A percentile compares a stretch with the other conserved stretches of the same genome.
These are phyloP conservation scores for Stichopus horrens DNA, from an alignment of 53 echinoderm and acorn worm genomes.

Conservation along the genomic window DNA sequence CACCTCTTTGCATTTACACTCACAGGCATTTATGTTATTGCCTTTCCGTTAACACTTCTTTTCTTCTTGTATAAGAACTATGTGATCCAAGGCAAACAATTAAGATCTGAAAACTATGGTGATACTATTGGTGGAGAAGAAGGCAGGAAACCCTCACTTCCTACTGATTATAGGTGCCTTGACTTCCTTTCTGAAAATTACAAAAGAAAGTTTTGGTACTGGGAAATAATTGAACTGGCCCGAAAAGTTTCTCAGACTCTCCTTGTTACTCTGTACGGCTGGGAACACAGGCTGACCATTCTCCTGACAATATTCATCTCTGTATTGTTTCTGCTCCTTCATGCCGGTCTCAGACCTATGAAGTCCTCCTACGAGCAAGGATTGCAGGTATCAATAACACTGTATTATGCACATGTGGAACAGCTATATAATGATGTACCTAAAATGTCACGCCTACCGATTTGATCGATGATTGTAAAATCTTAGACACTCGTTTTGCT, in stretches of 20 bases:
- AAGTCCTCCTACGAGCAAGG: not conserved
- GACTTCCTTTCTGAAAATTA: conserved; percentile 26
- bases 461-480: too few species aligned
- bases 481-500: too few species aligned
- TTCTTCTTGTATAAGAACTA: conserved; percentile 37
- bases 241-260: not conserved
- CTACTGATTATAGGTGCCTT: not conserved
- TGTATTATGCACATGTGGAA: too few species aligned
- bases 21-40: conserved; percentile 54
- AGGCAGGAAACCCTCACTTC: not conserved
- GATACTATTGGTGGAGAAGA: not conserved
- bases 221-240: conserved; percentile 21
- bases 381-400: not conserved
- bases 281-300: not conserved
- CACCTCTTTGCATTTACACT: conserved; percentile 53
- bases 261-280: not conserved
- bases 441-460: too few species aligned
- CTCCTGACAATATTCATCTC: not conserved
- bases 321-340: not conserved
- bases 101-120: not conserved
- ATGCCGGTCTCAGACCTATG: conserved; percentile 1
- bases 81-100: not conserved
- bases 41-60: conserved; percentile 52
- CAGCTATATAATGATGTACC: too few species aligned
- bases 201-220: conserved; percentile 26